Conservation (phyloP, 2,113 vertebrate species). For the Athene noctua region DNA sequence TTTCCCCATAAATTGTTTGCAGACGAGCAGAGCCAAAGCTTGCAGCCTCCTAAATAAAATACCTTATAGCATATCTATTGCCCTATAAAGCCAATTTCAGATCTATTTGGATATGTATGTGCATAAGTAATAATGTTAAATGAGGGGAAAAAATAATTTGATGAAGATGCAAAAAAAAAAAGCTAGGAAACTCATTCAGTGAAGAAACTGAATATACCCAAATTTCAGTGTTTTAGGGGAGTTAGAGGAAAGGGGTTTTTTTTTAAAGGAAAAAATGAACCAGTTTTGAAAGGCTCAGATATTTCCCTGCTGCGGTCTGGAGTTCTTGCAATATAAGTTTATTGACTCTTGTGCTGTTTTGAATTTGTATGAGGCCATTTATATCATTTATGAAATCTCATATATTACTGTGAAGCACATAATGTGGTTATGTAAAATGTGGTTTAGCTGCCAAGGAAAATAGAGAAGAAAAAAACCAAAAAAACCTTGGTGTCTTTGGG, state of each 20-base stretch:
- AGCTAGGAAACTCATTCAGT: neutral
- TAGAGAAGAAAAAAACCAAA: neutral
- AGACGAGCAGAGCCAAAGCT: neutral
- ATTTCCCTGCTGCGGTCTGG: slow-evolving; percentile 28
- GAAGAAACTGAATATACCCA: neutral
- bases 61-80: neutral
- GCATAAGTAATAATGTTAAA: neutral
- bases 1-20: neutral
- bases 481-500: slow-evolving; percentile 15
- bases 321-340: slow-evolving; percentile 37
- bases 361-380: slow-evolving; percentile 66
- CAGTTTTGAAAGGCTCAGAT: neutral
- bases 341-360: slow-evolving; percentile 59
- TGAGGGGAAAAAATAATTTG: neutral
- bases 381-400: slow-evolving; percentile 63
- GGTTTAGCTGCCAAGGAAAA: slow-evolving; percentile 46
- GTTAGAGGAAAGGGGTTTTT: neutral
- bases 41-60: neutral
- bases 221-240: neutral
- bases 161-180: neutral
- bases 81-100: slow-evolving; percentile 5
- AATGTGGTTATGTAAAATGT: slow-evolving; percentile 55
- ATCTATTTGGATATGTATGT: neutral
- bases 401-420: slow-evolving; percentile 55
- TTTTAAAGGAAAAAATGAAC: neutral